Percentiles rank a stretch among this genome's conserved stretches.
These are phyloP conservation scores for Percopsis transmontana DNA, from an alignment of 2,113 vertebrate species.

Conservation along the genomic window DNA sequence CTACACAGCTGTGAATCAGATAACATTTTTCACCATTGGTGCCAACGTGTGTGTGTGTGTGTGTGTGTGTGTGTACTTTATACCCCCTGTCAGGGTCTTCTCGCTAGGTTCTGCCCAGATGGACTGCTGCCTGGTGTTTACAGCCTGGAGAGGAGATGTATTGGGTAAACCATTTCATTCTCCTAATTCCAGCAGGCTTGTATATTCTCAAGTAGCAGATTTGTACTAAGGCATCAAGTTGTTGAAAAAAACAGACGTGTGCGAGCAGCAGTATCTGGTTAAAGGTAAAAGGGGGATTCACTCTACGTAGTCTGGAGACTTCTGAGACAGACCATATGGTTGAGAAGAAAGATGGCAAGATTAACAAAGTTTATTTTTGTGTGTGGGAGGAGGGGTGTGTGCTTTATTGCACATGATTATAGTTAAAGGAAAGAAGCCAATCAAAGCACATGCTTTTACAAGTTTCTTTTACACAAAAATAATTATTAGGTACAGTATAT, in stretches of 20 bases:
- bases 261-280: no score
- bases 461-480: no score
- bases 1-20: no score
- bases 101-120: no score
- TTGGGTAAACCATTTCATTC: constrained; percentile 71
- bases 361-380: background rate
- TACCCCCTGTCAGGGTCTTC: no score
- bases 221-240: constrained; percentile 58
- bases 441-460: background rate
- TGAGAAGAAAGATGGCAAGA: no score
- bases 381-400: constrained; percentile 2
- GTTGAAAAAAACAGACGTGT: no score
- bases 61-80: no score
- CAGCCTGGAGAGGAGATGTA: constrained; percentile 59
- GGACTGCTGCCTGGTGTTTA: constrained; percentile 74
- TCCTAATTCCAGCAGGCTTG: constrained; percentile 57
- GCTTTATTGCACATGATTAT: background rate
- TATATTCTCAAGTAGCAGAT: constrained; percentile 50
- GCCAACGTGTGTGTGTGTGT: no score
- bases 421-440: no score
- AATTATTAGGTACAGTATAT: no score
- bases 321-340: constrained; percentile 61
- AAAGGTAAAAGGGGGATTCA: constrained; percentile 24
- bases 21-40: no score
- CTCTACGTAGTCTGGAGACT: constrained; percentile 17